These are phyloP conservation scores for Deroptyus accipitrinus DNA, from an alignment of 2,113 vertebrate species.

Conservation along the genomic window DNA sequence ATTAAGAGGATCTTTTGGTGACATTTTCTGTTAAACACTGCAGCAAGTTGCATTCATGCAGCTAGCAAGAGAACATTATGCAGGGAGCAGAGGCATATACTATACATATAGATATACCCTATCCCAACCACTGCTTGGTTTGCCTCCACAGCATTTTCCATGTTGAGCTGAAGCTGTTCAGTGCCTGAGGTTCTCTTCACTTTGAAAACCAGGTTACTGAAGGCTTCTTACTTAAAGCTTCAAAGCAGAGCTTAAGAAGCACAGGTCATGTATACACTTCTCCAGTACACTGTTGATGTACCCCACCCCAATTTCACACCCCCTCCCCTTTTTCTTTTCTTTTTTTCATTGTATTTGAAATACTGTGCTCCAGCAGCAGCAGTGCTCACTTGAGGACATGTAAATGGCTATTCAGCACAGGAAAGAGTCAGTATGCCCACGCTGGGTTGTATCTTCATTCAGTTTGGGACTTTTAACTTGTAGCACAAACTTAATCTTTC, in stretches of 20 bases:
- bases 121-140: neutral
- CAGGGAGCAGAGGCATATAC: neutral
- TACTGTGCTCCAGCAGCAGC: neutral
- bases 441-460: neutral
- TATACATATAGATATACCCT: neutral
- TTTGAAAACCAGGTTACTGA: conserved; percentile 18
- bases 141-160: neutral
- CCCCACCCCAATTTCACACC: neutral
- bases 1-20: neutral
- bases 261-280: neutral
- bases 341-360: neutral
- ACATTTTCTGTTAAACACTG: neutral
- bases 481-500: neutral
- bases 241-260: neutral
- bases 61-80: neutral
- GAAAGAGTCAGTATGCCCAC: neutral
- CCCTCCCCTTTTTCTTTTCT: neutral
- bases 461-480: neutral
- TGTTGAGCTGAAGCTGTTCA: neutral
- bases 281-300: neutral
- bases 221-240: neutral
- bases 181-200: conserved; percentile 23
- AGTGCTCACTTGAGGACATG: neutral
- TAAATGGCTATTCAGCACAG: neutral
- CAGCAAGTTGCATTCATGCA: neutral